phyloP scores from a whole-genome alignment of 2,113 vertebrate species.

The Fregetta grallaria region DNA sequence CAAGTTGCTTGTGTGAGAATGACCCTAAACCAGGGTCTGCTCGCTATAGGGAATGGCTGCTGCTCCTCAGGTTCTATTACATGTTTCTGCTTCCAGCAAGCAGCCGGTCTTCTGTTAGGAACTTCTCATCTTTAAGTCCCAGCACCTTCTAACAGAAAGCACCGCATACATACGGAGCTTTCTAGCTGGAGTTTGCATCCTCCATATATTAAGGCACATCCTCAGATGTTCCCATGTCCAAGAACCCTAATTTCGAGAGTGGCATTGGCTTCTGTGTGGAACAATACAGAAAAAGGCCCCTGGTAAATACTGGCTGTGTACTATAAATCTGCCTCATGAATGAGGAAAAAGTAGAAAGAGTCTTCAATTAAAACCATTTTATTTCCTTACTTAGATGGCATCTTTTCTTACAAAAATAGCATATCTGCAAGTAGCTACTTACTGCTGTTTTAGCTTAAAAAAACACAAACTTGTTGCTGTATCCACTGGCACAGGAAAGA shows the following conservation, averaged over 20 bases:
- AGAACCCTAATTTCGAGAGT: not conserved
- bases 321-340: not conserved
- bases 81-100: not conserved
- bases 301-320: not conserved
- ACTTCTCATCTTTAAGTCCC: not conserved
- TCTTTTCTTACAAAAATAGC: not conserved
- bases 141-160: not conserved
- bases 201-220: not conserved
- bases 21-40: not conserved
- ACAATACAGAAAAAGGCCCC: not conserved
- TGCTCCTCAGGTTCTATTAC: not conserved
- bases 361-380: not conserved
- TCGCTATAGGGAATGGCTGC: accelerated
- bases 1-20: accelerated
- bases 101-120: not conserved
- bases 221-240: not conserved
- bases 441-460: not conserved
- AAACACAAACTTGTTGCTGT: not conserved
- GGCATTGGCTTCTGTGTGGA: not conserved
- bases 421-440: not conserved
- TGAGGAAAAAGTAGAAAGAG: not conserved
- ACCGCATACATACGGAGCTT: not conserved
- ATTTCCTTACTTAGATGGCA: not conserved
- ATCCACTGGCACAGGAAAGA: not conserved
- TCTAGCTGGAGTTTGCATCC: not conserved